phyloP scores from a whole-genome alignment of 1,140 invertebrate species.

The Hormaphis cornu region DNA sequence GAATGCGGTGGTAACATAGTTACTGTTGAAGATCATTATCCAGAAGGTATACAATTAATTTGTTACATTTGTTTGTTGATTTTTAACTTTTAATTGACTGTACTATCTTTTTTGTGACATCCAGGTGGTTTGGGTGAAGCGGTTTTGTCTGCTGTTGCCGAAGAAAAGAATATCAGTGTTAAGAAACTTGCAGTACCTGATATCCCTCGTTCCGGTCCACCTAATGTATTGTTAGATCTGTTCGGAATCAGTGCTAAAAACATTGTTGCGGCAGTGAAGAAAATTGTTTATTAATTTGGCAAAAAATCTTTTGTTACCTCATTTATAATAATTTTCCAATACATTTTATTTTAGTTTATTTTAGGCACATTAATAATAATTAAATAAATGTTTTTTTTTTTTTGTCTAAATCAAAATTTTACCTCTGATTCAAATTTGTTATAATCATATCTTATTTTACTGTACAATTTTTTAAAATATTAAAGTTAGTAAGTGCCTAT shows the following conservation, averaged over 20 bases:
- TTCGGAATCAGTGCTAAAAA: constrained; percentile 79
- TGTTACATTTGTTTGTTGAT: background rate
- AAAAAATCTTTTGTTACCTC: background rate
- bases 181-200: constrained; percentile 74
- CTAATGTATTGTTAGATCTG: constrained; percentile 69
- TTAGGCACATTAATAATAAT: too few relatives aligned
- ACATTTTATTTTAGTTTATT: background rate
- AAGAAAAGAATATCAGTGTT: constrained; percentile 63
- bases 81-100: background rate
- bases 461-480: too few relatives aligned
- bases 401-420: too few relatives aligned
- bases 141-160: constrained; percentile 68
- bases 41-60: constrained; percentile 54
- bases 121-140: constrained; percentile 92
- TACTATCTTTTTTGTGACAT: constrained; percentile 27
- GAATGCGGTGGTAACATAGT: constrained; percentile 72
- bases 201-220: constrained; percentile 85
- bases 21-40: constrained; percentile 96
- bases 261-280: constrained; percentile 48
- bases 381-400: too few relatives aligned
- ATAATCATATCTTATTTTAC: too few relatives aligned
- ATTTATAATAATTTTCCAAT: background rate
- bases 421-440: too few relatives aligned
- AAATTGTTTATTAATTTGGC: background rate
- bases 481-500: too few relatives aligned